Evolutionary conservation across 2,888 invertebrate genomes (phyloP).

Genomic region (Drosophila multiciliata): DNA sequence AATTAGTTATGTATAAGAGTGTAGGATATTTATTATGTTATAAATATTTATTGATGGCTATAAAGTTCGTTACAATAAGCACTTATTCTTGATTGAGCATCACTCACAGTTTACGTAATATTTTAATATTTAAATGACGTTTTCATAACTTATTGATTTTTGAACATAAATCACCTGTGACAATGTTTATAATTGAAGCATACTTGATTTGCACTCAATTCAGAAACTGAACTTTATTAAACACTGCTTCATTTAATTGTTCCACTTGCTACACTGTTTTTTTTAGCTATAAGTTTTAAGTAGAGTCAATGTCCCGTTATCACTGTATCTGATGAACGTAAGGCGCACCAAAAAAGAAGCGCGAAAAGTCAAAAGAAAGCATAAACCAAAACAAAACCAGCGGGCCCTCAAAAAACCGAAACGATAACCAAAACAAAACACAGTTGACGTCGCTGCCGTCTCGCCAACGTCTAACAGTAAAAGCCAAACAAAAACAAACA

Average conservation of each 20-base stretch:
- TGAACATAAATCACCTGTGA: not conserved
- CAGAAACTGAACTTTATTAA: not conserved
- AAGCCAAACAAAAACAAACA: conserved; percentile 29
- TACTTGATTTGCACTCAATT: not conserved
- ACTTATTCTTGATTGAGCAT: not conserved
- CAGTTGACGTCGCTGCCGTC: conserved; percentile 42
- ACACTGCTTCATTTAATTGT: not conserved
- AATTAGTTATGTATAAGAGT: not conserved
- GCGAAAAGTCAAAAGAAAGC: conserved; percentile 17
- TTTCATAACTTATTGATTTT: not conserved
- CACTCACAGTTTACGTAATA: not conserved
- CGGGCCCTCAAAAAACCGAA: conserved; percentile 31
- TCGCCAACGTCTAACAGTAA: conserved; percentile 49
- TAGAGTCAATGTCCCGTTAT: conserved; percentile 63
- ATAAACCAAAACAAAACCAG: conserved; percentile 54
- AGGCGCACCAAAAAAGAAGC: conserved; percentile 28
- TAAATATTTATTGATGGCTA: not conserved
- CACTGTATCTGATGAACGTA: conserved; percentile 23
- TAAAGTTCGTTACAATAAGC: not conserved
- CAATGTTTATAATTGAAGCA: not conserved
- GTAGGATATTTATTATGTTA: not conserved
- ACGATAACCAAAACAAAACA: conserved; percentile 55
- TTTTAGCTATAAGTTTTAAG: conserved; percentile 20
- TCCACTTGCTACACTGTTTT: not conserved
- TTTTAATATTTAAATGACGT: not conserved